Conservation (phyloP, 2,113 vertebrate genomes). For the Tychaedon coryphoeus region DNA sequence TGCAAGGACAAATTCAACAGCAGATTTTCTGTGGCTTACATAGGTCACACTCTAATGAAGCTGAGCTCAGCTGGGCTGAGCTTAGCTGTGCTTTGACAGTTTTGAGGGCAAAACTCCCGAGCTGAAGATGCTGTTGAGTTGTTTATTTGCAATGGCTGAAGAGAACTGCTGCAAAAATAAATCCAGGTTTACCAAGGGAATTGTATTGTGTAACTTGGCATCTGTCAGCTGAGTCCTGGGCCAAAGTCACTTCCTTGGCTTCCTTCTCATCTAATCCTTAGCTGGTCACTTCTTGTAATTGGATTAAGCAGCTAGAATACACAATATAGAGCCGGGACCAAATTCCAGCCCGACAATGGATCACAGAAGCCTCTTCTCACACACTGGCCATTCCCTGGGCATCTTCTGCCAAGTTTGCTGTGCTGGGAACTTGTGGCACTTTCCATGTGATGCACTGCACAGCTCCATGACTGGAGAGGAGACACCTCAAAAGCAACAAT, state of each 20-base stretch:
- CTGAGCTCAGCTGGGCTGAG: neutral
- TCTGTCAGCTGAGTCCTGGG: neutral
- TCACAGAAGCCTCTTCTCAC: neutral
- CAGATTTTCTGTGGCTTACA: neutral
- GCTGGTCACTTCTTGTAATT: neutral
- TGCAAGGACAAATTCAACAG: neutral
- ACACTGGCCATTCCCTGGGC: neutral
- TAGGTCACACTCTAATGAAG: neutral
- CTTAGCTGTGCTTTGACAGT: neutral
- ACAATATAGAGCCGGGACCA: neutral
- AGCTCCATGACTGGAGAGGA: neutral
- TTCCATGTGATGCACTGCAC: neutral
- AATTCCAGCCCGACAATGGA: neutral
- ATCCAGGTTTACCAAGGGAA: neutral
- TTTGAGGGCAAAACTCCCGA: neutral
- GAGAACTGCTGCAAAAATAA: neutral
- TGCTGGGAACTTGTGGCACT: neutral
- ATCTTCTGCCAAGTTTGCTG: neutral
- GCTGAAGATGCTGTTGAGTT: neutral
- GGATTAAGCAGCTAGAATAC: neutral
- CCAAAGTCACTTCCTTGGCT: neutral
- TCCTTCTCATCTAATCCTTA: neutral
- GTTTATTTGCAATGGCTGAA: neutral
- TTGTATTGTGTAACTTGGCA: neutral
- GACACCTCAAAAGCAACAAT: neutral